Evolutionary conservation across 2,113 vertebrate genomes (phyloP).

Genomic region (Bothrops jararaca): DNA sequence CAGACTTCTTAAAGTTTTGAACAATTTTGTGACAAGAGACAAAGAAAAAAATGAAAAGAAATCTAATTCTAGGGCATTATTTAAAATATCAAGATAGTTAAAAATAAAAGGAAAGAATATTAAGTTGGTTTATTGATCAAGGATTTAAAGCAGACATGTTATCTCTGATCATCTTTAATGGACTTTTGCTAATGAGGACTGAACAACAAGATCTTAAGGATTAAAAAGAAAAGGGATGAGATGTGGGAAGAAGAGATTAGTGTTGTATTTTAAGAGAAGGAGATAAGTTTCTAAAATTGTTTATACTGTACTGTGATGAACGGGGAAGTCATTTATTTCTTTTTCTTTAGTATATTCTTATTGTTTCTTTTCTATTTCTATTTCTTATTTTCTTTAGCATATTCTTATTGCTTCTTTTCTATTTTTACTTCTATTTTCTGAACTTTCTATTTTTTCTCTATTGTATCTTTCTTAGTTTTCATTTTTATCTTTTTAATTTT

Average conservation of each 20-base stretch:
- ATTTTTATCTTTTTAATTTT: neutral
- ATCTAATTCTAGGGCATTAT: neutral
- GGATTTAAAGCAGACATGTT: neutral
- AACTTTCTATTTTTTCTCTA: neutral
- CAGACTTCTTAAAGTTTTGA: neutral
- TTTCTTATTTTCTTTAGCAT: neutral
- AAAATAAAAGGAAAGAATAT: neutral
- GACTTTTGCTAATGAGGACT: neutral
- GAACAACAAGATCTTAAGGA: neutral
- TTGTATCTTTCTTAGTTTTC: neutral
- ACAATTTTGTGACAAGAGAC: neutral
- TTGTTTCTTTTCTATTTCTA: neutral
- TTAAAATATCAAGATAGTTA: neutral
- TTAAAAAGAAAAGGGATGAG: neutral
- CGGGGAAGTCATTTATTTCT: neutral
- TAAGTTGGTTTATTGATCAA: neutral
- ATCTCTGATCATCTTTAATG: neutral
- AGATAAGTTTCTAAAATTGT: neutral
- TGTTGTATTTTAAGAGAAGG: neutral
- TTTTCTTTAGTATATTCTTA: neutral
- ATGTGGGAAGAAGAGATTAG: neutral
- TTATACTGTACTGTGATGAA: neutral
- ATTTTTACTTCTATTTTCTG: neutral
- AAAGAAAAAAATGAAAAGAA: neutral
- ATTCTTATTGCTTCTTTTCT: neutral